Evolutionary conservation across 1,140 invertebrate species (phyloP).

Genomic region (Araneus ventricosus): DNA sequence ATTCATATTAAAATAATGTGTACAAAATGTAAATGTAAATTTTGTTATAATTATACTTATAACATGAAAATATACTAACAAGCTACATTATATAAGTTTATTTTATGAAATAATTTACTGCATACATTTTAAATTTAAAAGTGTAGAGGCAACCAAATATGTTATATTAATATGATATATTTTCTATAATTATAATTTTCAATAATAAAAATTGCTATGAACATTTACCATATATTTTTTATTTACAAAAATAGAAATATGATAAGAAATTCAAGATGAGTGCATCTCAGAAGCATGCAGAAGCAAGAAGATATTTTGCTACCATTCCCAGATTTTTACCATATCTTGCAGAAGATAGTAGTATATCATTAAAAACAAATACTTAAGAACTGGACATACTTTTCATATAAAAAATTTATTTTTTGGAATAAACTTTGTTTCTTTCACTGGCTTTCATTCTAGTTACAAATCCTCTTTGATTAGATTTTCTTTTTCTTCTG

Average conservation of each 20-base stretch:
- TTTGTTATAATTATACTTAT: no score
- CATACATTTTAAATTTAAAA: no score
- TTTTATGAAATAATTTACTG: no score
- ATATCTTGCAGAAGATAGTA: conserved; percentile 34
- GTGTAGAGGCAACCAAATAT: no score
- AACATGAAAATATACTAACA: no score
- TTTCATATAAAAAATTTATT: conserved; percentile 18
- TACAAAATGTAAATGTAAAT: no score
- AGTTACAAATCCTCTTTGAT: not conserved
- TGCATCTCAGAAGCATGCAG: conserved; percentile 46
- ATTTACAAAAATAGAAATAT: conserved; percentile 26
- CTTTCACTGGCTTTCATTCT: not conserved
- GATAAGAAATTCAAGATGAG: conserved; percentile 50
- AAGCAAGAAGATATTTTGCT: conserved; percentile 63
- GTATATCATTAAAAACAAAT: not conserved
- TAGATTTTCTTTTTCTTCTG: conserved; percentile 30
- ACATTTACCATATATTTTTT: not conserved
- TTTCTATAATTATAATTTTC: no score
- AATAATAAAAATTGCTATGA: not conserved
- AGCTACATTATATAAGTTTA: no score
- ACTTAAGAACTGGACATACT: not conserved
- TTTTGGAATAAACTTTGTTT: conserved; percentile 29
- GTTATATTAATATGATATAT: no score
- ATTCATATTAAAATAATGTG: no score
- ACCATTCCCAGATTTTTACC: conserved; percentile 66